Base-by-base conservation (phyloP, 2,888 invertebrate species). In the Pelosia muscerda region DNA sequence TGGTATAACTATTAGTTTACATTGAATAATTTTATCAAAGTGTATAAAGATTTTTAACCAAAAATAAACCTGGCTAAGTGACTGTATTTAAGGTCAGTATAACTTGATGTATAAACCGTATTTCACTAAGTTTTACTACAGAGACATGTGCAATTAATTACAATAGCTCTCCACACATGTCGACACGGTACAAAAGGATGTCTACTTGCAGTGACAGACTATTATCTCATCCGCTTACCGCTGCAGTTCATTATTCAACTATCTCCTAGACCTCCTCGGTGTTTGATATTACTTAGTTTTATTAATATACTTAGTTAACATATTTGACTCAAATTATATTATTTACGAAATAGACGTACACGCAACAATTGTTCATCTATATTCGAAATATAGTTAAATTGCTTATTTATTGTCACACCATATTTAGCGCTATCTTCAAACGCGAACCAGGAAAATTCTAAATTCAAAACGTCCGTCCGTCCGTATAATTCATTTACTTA, bases 401-500 rank as follows among this genome's bases (percentile, higher is more conserved):
- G 6, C 31, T 4, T 31, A n/a, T n/a, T n/a, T n/a, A n/a, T n/a
- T n/a, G n/a, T n/a, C n/a, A n/a, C n/a, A n/a, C 19, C 42, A 42
- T 19, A 42, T 49, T 49, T 49, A n/a, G 49, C 49, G 49, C 8
- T 49, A 49, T n/a, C 49, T n/a, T n/a, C 49, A 49, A 49, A 49
- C 19, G n/a, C 49, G 19, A 49, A n/a, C n/a, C 49, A 49, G n/a
- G n/a, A 19, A n/a, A n/a, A 49, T n/a, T 49, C 49, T 19, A n/a
- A 49, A 49, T 49, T 49, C 49, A n/a, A 8, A 49, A n/a, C 49
- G n/a, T 19, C 19, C n/a, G n/a, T n/a, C 5, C 10, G 19, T n/a
- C 49, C 49, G 49, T 49, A 49, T 49, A 49, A 49, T n/a, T 49
- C 49, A 49, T n/a, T 49, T 49, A 49, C 49, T n/a, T 49, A 49